Conservation (phyloP, 2,113 vertebrate genomes). For the Electrona antarctica region DNA sequence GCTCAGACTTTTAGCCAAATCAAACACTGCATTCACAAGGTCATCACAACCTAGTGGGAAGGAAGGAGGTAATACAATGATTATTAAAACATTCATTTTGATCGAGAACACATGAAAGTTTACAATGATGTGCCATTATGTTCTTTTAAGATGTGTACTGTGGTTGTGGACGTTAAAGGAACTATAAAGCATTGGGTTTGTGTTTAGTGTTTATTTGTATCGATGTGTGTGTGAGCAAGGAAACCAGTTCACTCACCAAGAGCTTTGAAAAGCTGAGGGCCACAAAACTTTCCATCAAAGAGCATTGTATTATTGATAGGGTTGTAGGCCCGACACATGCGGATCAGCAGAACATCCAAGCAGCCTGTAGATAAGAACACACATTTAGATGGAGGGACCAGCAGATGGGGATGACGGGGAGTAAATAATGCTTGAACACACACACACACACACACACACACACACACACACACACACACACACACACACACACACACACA, state of each 20-base stretch:
- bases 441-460: conserved; percentile 4
- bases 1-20: conserved; percentile 85
- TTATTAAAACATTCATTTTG: too few species aligned
- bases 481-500: too few species aligned
- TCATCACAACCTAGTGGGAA: conserved; percentile 85
- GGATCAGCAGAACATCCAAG: conserved; percentile 89
- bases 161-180: too few species aligned
- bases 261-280: conserved; percentile 86
- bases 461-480: too few species aligned
- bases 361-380: conserved; percentile 79
- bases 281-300: conserved; percentile 88
- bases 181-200: too few species aligned
- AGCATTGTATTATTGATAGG: conserved; percentile 88
- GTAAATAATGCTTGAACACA: neutral
- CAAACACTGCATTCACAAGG: conserved; percentile 83
- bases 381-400: conserved; percentile 8
- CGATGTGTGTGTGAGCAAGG: neutral
- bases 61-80: neutral
- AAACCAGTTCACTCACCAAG: conserved; percentile 80
- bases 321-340: conserved; percentile 89
- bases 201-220: too few species aligned
- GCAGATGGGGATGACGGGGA: neutral
- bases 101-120: too few species aligned
- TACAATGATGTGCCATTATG: too few species aligned
- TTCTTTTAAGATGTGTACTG: too few species aligned